phyloP scores from a whole-genome alignment of 1,140 invertebrate species.

The Drosophila nigromelanica region DNA sequence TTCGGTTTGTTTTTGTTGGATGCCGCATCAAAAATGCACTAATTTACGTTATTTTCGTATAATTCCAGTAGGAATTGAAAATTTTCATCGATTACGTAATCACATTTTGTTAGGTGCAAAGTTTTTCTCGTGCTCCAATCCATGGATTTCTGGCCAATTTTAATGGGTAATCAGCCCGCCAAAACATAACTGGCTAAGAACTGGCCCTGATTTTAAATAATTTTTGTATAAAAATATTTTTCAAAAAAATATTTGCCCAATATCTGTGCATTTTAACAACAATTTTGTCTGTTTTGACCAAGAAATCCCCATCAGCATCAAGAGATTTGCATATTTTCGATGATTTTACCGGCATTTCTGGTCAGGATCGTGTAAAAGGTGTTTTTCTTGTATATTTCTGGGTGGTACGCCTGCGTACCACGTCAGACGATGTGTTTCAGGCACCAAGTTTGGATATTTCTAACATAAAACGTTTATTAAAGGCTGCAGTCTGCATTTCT shows the following conservation, averaged over 20 bases:
- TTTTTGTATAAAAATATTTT: slow-evolving; percentile 22
- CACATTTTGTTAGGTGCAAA: slow-evolving; percentile 66
- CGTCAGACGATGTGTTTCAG: neutral
- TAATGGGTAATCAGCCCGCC: slow-evolving; percentile 41
- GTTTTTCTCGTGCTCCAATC: slow-evolving; percentile 43
- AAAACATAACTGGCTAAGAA: slow-evolving; percentile 35
- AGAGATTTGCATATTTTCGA: slow-evolving; percentile 18
- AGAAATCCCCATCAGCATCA: slow-evolving; percentile 20
- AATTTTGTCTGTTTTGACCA: slow-evolving; percentile 2
- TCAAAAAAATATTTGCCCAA: slow-evolving; percentile 8
- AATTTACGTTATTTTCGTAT: slow-evolving; percentile 45
- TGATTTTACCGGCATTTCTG: slow-evolving; percentile 28
- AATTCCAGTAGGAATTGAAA: slow-evolving; percentile 53
- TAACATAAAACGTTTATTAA: neutral
- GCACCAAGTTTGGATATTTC: neutral
- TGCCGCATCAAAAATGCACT: slow-evolving; percentile 60
- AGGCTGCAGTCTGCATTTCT: slow-evolving; percentile 39
- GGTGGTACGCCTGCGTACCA: neutral
- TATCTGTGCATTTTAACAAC: neutral
- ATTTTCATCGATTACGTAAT: slow-evolving; percentile 82
- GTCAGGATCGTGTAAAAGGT: slow-evolving; percentile 25
- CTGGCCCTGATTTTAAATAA: neutral
- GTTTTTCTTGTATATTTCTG: neutral
- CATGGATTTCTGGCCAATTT: slow-evolving; percentile 50
- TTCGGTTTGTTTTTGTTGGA: slow-evolving; percentile 68